A percentile compares a stretch with the other conserved stretches of the same genome.
These are phyloP conservation scores for Drosophila kuntzei DNA, from an alignment of 2,888 invertebrate species.

Conservation along the genomic window DNA sequence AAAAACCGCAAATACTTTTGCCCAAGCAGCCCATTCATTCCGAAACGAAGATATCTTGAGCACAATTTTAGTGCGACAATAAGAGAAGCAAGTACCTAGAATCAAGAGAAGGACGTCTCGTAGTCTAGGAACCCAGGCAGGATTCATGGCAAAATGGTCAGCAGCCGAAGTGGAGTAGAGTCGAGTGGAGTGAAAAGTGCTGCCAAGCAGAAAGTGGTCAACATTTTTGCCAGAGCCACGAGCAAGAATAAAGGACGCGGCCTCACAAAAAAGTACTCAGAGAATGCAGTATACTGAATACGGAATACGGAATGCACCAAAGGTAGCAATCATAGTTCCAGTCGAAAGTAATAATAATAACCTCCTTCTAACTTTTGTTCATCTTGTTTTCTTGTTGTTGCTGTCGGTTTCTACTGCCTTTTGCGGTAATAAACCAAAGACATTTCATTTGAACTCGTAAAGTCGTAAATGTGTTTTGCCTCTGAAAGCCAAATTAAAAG, in stretches of 20 bases:
- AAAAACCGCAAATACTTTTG: constrained; percentile 75
- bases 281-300: constrained; percentile 16
- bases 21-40: constrained; percentile 42
- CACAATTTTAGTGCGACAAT: constrained; percentile 66
- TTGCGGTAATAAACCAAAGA: constrained; percentile 70
- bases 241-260: constrained; percentile 74
- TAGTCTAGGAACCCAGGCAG: constrained; percentile 14
- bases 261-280: constrained; percentile 10
- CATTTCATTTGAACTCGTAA: constrained; percentile 58
- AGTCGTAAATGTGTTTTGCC: constrained; percentile 54
- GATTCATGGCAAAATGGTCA: constrained; percentile 35
- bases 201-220: constrained; percentile 77
- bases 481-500: constrained; percentile 58
- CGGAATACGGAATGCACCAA: constrained; percentile 50
- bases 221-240: constrained; percentile 77
- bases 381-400: constrained; percentile 12
- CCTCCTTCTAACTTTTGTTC: constrained; percentile 54
- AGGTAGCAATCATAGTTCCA: constrained; percentile 73
- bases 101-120: background rate
- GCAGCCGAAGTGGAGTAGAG: constrained; percentile 41
- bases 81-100: constrained; percentile 27
- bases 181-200: constrained; percentile 55
- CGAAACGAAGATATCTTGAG: constrained; percentile 70
- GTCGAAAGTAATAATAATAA: constrained; percentile 65
- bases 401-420: constrained; percentile 31